Evolutionary conservation across 92 coral and sea anemone genomes (phyloP), one percentile per base, ranked within the genome.

Genomic region (Nematostella vectensis): DNA sequence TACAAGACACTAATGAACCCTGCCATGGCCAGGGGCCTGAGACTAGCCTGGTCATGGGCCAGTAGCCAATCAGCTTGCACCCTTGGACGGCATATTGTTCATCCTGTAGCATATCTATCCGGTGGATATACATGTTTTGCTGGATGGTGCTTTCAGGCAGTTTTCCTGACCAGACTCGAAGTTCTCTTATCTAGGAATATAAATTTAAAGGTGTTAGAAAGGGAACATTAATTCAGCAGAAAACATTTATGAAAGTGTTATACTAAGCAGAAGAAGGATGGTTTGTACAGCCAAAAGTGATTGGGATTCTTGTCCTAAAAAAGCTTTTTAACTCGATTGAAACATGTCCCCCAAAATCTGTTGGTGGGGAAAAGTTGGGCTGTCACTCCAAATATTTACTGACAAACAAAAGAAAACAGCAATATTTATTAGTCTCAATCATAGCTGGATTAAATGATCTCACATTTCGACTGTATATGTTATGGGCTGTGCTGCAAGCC

Each of bases 1-100:
- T 58, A 38, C 88, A 85, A 9, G 88, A 68, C 19, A 75, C 79
- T 25, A 85, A 45, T 0, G 88, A 85, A 0, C 84, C 95, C 57
- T 85, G 84, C 95, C 95, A 85, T 2, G 95, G 95, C 95, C 95
- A 85, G 10, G 88, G 88, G 11, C 95, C 95, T 9, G 87, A 70
- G 37, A 63, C 82, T 1, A 85, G 88, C 40, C 88, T 80, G 62
- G 75, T 85, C 88, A 85, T 62, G 25, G 95, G 95, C 95, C 95
- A 85, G 69, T 85, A 85, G 33, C 88, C 95, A 59, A 85, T 70
- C 78, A 85, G 63, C 44, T 75, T 49, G 58, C 75, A 62, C 58
- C 67, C 70, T 51, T 70, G 78, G 31, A 19, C 57, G 13, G 19
- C 28, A 23, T 20, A 50, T 8, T 27, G 50, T 24, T 47, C 64